A percentile compares a stretch with the other conserved stretches of the same genome.
Conservation (phyloP, 1,140 invertebrate genomes). For the Pseudomyrmex gracilis region DNA sequence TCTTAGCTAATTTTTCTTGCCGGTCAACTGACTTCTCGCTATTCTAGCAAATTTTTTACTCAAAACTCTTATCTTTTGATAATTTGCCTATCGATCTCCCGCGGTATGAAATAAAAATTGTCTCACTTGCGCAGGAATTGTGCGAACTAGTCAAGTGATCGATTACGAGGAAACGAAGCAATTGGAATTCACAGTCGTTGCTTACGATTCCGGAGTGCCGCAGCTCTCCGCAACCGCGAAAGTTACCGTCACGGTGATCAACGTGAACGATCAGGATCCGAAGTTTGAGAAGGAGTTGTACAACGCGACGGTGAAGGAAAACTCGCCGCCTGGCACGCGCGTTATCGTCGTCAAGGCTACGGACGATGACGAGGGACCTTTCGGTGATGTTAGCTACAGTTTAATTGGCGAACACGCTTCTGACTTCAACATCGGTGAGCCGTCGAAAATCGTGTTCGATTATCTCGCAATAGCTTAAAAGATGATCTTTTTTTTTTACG, state of each 20-base stretch:
- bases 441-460: too few relatives aligned
- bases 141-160: constrained; percentile 91
- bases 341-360: constrained; percentile 90
- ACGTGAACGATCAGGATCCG: constrained; percentile 95
- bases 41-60: too few relatives aligned
- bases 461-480: too few relatives aligned
- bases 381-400: constrained; percentile 91
- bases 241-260: constrained; percentile 92
- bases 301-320: constrained; percentile 90
- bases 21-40: too few relatives aligned
- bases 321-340: constrained; percentile 89
- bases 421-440: constrained; percentile 89
- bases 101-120: background rate
- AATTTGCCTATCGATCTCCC: background rate
- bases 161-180: constrained; percentile 93
- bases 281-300: constrained; percentile 90
- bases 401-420: constrained; percentile 90
- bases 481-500: background rate
- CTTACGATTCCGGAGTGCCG: constrained; percentile 94
- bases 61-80: too few relatives aligned
- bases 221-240: constrained; percentile 90
- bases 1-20: too few relatives aligned
- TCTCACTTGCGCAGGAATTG: constrained; percentile 87
- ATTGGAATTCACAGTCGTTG: constrained; percentile 92
- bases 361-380: constrained; percentile 91